Base-by-base conservation (phyloP, 2,797 vertebrate genomes). In the Leuciscus waleckii region DNA sequence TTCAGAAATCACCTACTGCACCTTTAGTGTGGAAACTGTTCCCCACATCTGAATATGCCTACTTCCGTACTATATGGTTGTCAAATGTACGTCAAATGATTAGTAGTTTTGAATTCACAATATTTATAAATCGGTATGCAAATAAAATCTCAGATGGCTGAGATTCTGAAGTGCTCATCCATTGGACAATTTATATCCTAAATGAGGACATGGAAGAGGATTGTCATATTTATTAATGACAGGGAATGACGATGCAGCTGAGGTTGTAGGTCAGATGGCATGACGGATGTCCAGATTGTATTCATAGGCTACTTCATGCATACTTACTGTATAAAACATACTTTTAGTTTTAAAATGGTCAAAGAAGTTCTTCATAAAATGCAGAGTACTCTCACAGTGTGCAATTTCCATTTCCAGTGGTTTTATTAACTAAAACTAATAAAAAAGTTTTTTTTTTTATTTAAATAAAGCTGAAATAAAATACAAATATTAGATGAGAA, bases 361-460 rank as follows among this genome's bases (percentile, higher is more conserved):
- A 13, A 56, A 37, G 14, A 56, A 16, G 7, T 35, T 13, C 4
- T 13, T 61, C 11, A 23, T 61, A 10, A 61, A 61, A 13, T 61
- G 4, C 23, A 10, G 9, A 58, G 4, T n/a, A 9, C 23, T 23
- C 21, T 58, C 7, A 23, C 8, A 21, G 7, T 23, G 19, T 69
- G 19, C 9, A 43, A 35, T 35, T 32, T 29, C 29, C 29, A 26
- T 19, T 29, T 49, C 43, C 43, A 49, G 70, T 51, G 26, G 29
- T 29, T 8, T 19, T 32, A 29, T 69, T 46, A 10, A 46, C n/a
- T 2, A 51, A 32, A 74, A 46, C 2, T 8, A 43, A 43, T 16
- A 8, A 1, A 4, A 8, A 2, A 0, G 0, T 4, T 69, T 46
- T 68, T 5, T 0, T 23, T 69, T 69, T 7, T 23, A n/a, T 41